Evolutionary conservation across 2,113 vertebrate species (phyloP), one percentile per base, ranked within the genome.

Genomic region (Sinocyclocheilus grahami): DNA sequence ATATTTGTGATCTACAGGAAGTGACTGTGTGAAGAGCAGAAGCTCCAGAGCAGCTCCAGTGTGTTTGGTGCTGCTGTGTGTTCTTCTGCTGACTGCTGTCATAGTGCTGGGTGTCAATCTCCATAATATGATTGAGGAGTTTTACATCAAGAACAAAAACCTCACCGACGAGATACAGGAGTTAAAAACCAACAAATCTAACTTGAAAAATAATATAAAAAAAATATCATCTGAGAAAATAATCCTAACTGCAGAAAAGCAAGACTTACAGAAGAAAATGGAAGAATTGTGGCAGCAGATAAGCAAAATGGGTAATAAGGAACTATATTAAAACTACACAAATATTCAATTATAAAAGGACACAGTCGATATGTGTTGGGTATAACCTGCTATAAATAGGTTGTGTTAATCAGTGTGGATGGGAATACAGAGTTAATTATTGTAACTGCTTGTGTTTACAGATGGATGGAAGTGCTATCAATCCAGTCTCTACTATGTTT

Each of bases 211-310:
- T 0, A 5, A 11, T 72, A 11, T 5, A 11, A 2, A 0, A 3
- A 0, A 5, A 3, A 39, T 39, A 39, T 71, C 1, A 71, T 1
- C 0, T 20, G 0, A 3, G 33, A 22, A 71, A 0, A 0, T 0
- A 51, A 3, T 0, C 3, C 48, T 51, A 51, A 13, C 0, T 51
- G 3, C 0, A 12, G 3, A 24, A 7, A 48, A 75, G 14, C 0
- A 3, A 37, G 37, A 0, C 0, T 14, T 75, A 8, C 0, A 72
- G 1, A 0, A 39, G 1, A 1, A 20, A 3, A 71, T 5, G 0
- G 0, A 0, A 18, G 30, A 71, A 10, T 10, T 72, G 33, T 22
- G 3, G 69, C 1, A 4, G 1, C 0, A 22, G 27, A 33, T 33
- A 33, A 16, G 0, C 20, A 0, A 71, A 22, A 39, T 39, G 69